Base-by-base conservation (phyloP, 2,797 vertebrate genomes). In the Cyclura pinguis region DNA sequence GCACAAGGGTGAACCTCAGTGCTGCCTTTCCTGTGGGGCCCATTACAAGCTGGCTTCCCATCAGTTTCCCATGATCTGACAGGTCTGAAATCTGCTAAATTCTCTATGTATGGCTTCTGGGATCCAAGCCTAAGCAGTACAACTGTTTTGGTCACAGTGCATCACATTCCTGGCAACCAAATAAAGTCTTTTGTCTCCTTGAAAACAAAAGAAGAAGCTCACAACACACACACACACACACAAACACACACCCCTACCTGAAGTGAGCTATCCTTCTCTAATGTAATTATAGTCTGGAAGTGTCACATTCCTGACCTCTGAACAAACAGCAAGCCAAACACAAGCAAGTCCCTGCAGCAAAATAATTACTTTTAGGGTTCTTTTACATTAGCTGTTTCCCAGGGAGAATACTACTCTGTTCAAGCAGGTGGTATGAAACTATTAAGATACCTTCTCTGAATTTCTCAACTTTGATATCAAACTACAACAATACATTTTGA, bases 21-120 rank as follows among this genome's bases (percentile, higher is more conserved):
- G 98, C 88, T 99, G 98, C 95, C 98, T 98, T 0, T 98, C 97
- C 90, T 99, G 98, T 6, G 98, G 98, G 0, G 38, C 98, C 80
- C 97, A 98, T 95, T 99, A 98, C 95, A 97, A 98, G 86, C 97
- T 99, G 87, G 98, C 98, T 64, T 84, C 97, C 27, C 98, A 98
- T 0, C 95, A 98, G 50, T 47, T 89, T 98, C 64, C 97, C 97
- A 78, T 98, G 96, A 97, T 50, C 2, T 50, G 69, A 38, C 29
- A 13, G 13, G 9, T 62, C 73, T 20, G 9, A 57, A 76, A 16
- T 32, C 12, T 24, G 18, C 52, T 24, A 4, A 10, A 29, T 50
- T 69, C 22, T 55, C 55, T 32, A 18, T 42, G 16, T 89, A 32
- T 86, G 62, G 62, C 42, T 64, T 78, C 20, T 24, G 64, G 32